These are phyloP conservation scores for Ifrita kowaldi DNA, from an alignment of 2,113 vertebrate species.

Conservation along the genomic window DNA sequence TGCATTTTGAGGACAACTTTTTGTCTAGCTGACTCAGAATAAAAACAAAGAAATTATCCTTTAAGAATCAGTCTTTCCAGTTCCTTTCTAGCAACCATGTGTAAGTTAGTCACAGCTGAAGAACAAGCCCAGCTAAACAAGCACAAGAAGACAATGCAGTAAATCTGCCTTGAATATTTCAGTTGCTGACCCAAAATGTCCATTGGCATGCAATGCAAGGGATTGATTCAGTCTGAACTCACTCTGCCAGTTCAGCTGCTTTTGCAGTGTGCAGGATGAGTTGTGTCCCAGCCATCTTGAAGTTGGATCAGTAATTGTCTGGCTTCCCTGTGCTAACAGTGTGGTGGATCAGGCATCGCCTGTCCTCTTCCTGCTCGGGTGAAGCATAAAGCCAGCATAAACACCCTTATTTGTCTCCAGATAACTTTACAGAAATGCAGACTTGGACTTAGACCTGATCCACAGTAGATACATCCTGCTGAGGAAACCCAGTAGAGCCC, in stretches of 20 bases:
- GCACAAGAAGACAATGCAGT: neutral
- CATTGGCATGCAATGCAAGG: accelerated
- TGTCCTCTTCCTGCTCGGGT: neutral
- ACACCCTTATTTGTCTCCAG: neutral
- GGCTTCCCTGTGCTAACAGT: neutral
- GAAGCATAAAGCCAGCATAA: neutral
- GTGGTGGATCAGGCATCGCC: accelerated
- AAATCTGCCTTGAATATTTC: neutral
- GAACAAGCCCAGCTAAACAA: neutral
- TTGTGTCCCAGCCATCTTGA: neutral
- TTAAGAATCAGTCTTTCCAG: neutral
- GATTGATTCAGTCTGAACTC: neutral
- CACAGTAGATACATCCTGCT: neutral
- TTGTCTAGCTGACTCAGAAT: neutral
- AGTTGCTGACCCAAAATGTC: neutral
- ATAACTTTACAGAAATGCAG: neutral
- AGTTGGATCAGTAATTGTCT: neutral
- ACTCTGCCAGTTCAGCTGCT: neutral
- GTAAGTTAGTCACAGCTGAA: neutral
- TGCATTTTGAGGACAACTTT: neutral
- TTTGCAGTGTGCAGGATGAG: neutral
- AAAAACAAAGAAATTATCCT: neutral
- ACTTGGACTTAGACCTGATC: neutral
- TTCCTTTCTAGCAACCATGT: neutral
- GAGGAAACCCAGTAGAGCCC: neutral